Conservation (phyloP, 2,113 vertebrate species). For the Polypterus senegalus region DNA sequence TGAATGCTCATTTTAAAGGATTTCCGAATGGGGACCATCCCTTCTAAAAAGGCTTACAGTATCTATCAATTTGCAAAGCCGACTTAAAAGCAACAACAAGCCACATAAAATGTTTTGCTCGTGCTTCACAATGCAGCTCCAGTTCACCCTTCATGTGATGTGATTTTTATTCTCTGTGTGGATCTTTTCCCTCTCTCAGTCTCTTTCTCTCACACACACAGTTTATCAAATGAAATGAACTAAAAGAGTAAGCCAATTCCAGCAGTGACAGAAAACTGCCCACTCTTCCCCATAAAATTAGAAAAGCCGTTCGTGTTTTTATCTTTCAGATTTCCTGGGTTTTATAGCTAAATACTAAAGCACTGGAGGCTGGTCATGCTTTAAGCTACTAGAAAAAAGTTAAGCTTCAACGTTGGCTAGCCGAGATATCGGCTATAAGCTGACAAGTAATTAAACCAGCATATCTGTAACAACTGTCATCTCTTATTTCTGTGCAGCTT, state of each 20-base stretch:
- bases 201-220: not conserved
- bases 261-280: conserved; percentile 61
- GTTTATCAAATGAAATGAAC: conserved; percentile 29
- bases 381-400: conserved; percentile 87
- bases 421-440: conserved; percentile 86
- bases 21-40: conserved; percentile 37
- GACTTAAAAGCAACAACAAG: conserved; percentile 50
- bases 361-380: conserved; percentile 82
- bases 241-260: conserved; percentile 54
- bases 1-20: conserved; percentile 44
- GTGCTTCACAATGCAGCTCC: conserved; percentile 29
- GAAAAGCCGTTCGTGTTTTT: conserved; percentile 56
- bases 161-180: conserved; percentile 51
- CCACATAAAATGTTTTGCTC: conserved; percentile 40
- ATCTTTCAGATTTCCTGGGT: conserved; percentile 73
- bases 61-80: conserved; percentile 61
- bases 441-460: conserved; percentile 97
- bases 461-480: conserved; percentile 95
- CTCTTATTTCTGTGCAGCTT: conserved; percentile 87
- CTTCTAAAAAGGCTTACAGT: conserved; percentile 33
- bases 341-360: conserved; percentile 73
- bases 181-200: conserved; percentile 9
- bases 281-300: conserved; percentile 64
- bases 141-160: conserved; percentile 46
- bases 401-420: conserved; percentile 84